Conservation (phyloP, 2,113 vertebrate species). For the Erpornis zantholeuca region DNA sequence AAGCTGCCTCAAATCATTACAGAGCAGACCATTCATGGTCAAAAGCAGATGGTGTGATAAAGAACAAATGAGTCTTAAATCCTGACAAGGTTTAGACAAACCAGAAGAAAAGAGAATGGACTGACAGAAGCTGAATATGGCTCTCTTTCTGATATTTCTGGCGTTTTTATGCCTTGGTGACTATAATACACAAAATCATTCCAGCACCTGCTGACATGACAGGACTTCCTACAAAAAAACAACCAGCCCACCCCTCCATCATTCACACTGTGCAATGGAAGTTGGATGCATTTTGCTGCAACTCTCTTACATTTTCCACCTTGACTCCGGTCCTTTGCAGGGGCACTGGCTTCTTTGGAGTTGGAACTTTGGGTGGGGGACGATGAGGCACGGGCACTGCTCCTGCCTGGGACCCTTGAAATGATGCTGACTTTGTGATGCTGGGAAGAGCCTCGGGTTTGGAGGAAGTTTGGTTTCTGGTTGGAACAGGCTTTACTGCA, state of each 20-base stretch:
- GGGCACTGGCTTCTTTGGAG: constrained; percentile 61
- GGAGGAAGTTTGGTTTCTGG: constrained; percentile 9
- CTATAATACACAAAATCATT: neutral
- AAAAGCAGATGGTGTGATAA: neutral
- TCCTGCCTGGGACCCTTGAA: neutral
- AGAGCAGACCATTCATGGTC: neutral
- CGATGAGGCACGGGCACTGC: constrained; percentile 65
- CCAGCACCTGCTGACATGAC: neutral
- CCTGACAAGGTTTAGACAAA: neutral
- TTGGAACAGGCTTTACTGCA: neutral
- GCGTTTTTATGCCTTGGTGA: neutral
- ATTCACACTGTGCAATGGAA: neutral
- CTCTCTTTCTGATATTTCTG: neutral
- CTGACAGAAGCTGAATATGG: neutral
- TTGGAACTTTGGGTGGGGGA: constrained; percentile 73
- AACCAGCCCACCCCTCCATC: neutral
- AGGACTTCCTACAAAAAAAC: neutral
- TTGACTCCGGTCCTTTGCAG: constrained; percentile 48
- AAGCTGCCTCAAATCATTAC: neutral
- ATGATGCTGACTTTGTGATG: neutral
- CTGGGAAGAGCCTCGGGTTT: constrained; percentile 8
- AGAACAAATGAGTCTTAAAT: neutral
- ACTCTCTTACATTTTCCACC: constrained; percentile 10
- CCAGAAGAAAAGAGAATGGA: neutral
- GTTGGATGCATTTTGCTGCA: neutral